Conservation (phyloP, 2,888 invertebrate genomes). For the Nematopogon swammerdamellus region DNA sequence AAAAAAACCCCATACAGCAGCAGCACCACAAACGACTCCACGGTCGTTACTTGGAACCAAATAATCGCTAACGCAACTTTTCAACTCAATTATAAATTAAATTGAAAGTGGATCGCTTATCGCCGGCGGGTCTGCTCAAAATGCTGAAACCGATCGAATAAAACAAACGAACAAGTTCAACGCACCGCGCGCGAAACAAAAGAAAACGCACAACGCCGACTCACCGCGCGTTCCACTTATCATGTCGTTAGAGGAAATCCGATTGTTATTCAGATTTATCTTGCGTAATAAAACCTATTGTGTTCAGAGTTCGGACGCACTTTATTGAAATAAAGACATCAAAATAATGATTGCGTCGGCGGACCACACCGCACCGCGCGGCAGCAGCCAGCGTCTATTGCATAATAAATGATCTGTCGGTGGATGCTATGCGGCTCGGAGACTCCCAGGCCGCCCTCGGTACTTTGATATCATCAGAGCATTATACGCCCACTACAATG, state of each 20-base stretch:
- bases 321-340: slow-evolving; percentile 27
- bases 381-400: not conserved
- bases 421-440: not conserved
- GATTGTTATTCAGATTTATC: slow-evolving; percentile 33
- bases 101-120: not conserved
- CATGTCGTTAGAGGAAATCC: slow-evolving; percentile 20
- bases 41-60: too few species aligned
- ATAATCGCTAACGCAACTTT: not conserved
- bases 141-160: not conserved
- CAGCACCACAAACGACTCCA: too few species aligned
- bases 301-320: slow-evolving; percentile 19
- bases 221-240: not conserved
- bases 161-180: not conserved
- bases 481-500: not conserved
- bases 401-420: not conserved
- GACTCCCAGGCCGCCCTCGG: too few species aligned
- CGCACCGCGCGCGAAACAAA: not conserved
- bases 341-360: slow-evolving; percentile 3
- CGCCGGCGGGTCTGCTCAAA: too few species aligned
- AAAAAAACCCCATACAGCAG: too few species aligned
- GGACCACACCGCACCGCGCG: too few species aligned
- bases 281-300: slow-evolving; percentile 33
- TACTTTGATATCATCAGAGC: not conserved
- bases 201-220: not conserved
- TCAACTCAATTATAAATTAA: not conserved